These are phyloP conservation scores for Eubucco bourcierii DNA, from an alignment of 2,113 vertebrate genomes.

Conservation along the genomic window DNA sequence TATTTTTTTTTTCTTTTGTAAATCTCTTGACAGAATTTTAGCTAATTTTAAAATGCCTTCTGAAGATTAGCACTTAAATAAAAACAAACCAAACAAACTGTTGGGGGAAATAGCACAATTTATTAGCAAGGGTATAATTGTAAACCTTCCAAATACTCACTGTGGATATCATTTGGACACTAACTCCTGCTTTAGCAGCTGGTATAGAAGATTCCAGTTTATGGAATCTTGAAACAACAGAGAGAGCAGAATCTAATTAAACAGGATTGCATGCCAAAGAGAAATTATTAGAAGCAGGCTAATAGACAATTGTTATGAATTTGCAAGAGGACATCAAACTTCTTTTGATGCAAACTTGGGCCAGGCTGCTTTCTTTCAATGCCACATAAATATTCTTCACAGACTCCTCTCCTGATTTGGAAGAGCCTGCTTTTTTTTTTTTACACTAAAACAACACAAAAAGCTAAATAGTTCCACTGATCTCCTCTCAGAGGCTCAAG, in stretches of 20 bases:
- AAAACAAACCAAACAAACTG: too few species aligned
- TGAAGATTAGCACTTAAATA: constrained; percentile 83
- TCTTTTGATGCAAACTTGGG: constrained; percentile 60
- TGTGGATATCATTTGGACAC: constrained; percentile 85
- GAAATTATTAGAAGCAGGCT: constrained; percentile 86
- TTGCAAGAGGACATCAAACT: constrained; percentile 68
- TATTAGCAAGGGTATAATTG: constrained; percentile 89
- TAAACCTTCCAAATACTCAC: constrained; percentile 84
- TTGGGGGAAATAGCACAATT: constrained; percentile 84
- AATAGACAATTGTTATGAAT: constrained; percentile 80
- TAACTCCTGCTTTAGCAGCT: constrained; percentile 83
- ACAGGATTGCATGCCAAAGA: constrained; percentile 83
- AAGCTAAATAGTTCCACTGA: constrained; percentile 63
- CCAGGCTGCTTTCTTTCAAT: constrained; percentile 52
- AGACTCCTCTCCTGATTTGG: constrained; percentile 54
- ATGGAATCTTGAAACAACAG: constrained; percentile 86
- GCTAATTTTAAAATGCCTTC: constrained; percentile 86
- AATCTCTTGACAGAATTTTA: constrained; percentile 86
- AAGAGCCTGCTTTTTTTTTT: constrained; percentile 59
- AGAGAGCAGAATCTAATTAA: constrained; percentile 85
- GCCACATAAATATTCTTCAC: constrained; percentile 59
- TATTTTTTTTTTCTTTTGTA: constrained; percentile 69
- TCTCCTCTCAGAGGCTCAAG: constrained; percentile 64
- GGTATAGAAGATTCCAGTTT: constrained; percentile 83
- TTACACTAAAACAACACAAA: constrained; percentile 57